Conservation (phyloP, 2,888 invertebrate genomes). For the Ophion ventricosus region DNA sequence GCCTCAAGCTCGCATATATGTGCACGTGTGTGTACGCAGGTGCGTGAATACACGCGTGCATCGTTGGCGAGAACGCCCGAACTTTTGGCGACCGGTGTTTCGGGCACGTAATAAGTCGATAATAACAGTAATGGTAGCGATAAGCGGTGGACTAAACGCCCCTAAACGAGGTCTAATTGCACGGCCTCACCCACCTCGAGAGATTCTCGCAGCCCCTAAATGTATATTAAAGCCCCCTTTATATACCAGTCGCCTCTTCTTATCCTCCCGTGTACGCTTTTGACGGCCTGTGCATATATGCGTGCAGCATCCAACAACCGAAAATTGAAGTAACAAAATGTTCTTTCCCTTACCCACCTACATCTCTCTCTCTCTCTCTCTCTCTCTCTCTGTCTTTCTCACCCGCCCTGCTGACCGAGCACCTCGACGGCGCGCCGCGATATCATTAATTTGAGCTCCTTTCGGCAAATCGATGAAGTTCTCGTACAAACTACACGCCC, state of each 20-base stretch:
- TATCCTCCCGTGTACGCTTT: conserved; percentile 5
- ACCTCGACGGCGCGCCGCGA: too few species aligned
- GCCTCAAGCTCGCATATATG: conserved; percentile 38
- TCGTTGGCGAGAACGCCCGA: conserved; percentile 30
- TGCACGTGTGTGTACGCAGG: not conserved
- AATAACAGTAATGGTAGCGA: conserved; percentile 81
- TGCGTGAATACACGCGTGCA: not conserved
- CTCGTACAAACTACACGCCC: conserved; percentile 59
- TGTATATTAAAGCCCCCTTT: conserved; percentile 40
- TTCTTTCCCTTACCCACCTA: not conserved
- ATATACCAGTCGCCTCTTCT: conserved; percentile 6
- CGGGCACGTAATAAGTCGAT: conserved; percentile 81
- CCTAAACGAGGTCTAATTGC: conserved; percentile 82
- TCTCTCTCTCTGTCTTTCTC: not conserved
- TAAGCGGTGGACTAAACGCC: conserved; percentile 81
- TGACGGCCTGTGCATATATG: conserved; percentile 30
- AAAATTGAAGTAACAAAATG: conserved; percentile 71
- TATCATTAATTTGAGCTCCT: conserved; percentile 77
- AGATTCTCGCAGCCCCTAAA: conserved; percentile 44
- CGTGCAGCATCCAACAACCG: conserved; percentile 60
- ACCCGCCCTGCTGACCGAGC: conserved; percentile 66
- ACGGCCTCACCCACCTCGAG: conserved; percentile 67
- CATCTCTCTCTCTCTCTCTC: not conserved
- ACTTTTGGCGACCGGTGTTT: conserved; percentile 70
- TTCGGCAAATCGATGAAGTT: conserved; percentile 72